phyloP scores from a whole-genome alignment of 1,140 invertebrate genomes.

The Berghia stephanieae region DNA sequence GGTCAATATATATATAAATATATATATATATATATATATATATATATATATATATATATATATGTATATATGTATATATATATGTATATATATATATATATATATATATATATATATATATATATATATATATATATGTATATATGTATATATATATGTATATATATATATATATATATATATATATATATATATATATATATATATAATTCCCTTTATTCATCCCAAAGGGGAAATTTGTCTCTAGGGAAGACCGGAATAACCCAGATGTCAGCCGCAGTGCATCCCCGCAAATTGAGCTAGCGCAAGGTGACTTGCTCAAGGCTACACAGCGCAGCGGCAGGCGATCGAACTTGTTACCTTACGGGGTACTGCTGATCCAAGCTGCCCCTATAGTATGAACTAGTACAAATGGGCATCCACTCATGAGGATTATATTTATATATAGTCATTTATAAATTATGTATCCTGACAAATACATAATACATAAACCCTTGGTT shows the following conservation, averaged over 20 bases:
- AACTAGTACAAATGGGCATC: neutral
- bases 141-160: neutral
- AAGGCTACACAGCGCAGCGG: too few species aligned
- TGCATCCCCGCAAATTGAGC: too few species aligned
- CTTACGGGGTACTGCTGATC: neutral
- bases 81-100: neutral
- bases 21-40: neutral
- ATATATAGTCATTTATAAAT: neutral
- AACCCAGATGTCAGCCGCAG: too few species aligned
- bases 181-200: too few species aligned
- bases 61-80: neutral
- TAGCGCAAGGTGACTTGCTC: too few species aligned
- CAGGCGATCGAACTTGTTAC: too few species aligned
- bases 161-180: too few species aligned
- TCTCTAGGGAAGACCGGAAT: too few species aligned
- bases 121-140: neutral
- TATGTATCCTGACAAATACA: too few species aligned
- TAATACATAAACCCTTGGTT: neutral
- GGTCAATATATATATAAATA: too few species aligned
- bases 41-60: neutral
- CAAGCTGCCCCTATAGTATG: neutral
- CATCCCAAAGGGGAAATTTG: too few species aligned
- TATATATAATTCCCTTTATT: too few species aligned
- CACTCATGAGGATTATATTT: neutral
- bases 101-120: neutral